Evolutionary conservation across 2,113 vertebrate species (phyloP).

Genomic region (Pedetes capensis): DNA sequence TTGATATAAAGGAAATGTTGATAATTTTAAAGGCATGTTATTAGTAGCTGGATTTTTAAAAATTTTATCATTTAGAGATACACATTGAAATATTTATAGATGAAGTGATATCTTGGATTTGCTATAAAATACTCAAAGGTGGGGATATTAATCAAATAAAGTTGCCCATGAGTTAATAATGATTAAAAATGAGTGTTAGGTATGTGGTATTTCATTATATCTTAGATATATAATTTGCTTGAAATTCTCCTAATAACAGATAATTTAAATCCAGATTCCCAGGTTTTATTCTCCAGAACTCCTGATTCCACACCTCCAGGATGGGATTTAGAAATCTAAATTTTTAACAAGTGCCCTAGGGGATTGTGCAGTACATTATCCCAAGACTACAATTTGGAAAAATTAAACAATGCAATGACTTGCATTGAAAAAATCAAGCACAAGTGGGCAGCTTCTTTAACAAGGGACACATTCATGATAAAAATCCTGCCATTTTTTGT

Average conservation of each 20-base stretch:
- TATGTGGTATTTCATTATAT: neutral
- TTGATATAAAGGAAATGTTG: neutral
- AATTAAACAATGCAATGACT: neutral
- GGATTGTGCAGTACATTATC: neutral
- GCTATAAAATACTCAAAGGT: neutral
- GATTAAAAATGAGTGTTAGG: neutral
- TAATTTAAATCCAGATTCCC: constrained; percentile 16
- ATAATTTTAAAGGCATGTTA: neutral
- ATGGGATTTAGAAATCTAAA: neutral
- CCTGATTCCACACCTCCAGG: neutral
- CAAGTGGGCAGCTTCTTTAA: neutral
- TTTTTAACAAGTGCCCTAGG: neutral
- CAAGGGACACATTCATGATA: neutral
- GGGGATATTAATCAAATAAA: neutral
- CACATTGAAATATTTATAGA: neutral
- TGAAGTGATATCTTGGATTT: neutral
- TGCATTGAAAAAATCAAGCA: neutral
- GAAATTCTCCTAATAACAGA: neutral
- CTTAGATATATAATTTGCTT: neutral
- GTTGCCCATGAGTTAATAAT: neutral
- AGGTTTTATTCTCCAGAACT: neutral
- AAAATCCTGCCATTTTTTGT: neutral
- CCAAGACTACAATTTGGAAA: neutral
- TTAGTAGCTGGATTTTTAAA: neutral
- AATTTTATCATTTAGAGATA: neutral